Base-by-base conservation (phyloP, 2,113 vertebrate genomes). In the Muntiacus muntjak region DNA sequence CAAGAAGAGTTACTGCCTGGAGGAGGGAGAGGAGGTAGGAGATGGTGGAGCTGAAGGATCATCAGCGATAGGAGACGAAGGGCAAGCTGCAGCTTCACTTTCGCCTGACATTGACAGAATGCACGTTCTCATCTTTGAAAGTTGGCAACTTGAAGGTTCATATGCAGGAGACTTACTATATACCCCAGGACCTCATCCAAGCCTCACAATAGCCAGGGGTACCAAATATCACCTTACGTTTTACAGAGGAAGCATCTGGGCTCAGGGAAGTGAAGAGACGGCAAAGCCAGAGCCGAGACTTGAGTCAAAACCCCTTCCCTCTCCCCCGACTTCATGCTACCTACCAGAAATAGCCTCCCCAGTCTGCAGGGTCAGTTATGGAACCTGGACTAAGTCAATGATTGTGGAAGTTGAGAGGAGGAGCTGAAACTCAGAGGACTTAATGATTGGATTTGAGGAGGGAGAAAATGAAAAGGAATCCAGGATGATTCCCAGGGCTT, bases 61-160 rank as follows among this genome's bases (percentile, higher is more conserved):
- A 0, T 71, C 64, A 36, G n/a, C 1, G 0, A 36, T 71, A 36
- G 64, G 64, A 36, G 64, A 71, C 5, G 0, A n/a, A 36, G 64
- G n/a, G 64, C 64, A 71, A 12, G n/a, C 1, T 23, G 19, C n/a
- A 71, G 64, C 11, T 36, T 23, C n/a, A 6, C 64, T 71, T 36
- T 36, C 2, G 0, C 9, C 9, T 36, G n/a, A 71, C 9, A 5
- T 6, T 21, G 64, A 71, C n/a, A 36, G 9, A 36, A 36, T 23
- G n/a, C 64, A 23, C 0, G 5, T 71, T 36, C 64, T 36, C 19
- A 23, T 11, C 64, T 71, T 71, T 71, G 17, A 71, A 71, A 71
- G 64, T 23, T 71, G 64, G 17, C 64, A 36, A 10, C 19, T 23
- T 71, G 19, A 36, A 71, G 64, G n/a, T 36, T 71, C 9, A 0